A percentile compares a stretch with the other conserved stretches of the same genome.
These are phyloP conservation scores for Drosophila watanabei DNA, from an alignment of 1,140 invertebrate species.

Conservation along the genomic window DNA sequence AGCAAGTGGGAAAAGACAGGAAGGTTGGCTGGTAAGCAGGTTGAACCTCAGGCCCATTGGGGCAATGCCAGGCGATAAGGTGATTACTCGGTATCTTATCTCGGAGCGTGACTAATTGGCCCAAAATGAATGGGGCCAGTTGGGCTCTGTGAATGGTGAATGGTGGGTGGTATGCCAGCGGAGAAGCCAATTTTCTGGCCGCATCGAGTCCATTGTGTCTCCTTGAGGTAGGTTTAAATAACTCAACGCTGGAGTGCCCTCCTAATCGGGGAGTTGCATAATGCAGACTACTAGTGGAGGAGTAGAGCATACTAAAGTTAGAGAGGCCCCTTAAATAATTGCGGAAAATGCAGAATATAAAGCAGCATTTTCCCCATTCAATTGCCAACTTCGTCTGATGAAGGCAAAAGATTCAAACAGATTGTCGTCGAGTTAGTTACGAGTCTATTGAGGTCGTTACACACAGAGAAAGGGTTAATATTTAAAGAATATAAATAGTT, in stretches of 20 bases:
- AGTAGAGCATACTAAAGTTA: neutral
- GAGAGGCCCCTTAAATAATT: constrained; percentile 12
- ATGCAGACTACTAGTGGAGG: constrained; percentile 23
- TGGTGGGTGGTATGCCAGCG: neutral
- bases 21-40: constrained; percentile 28
- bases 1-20: constrained; percentile 13
- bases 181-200: constrained; percentile 38
- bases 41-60: constrained; percentile 49
- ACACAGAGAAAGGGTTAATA: neutral
- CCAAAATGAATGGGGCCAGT: constrained; percentile 54
- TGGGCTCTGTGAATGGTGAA: constrained; percentile 25
- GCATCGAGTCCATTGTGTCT: constrained; percentile 23
- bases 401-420: constrained; percentile 59
- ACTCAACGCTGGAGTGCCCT: constrained; percentile 2
- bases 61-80: constrained; percentile 71
- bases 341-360: constrained; percentile 23
- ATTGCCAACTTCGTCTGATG: constrained; percentile 22
- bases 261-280: constrained; percentile 31
- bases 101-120: constrained; percentile 75
- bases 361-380: constrained; percentile 32
- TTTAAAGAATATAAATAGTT: neutral
- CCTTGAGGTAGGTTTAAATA: constrained; percentile 71
- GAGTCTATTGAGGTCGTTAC: constrained; percentile 55
- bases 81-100: constrained; percentile 78
- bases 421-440: constrained; percentile 70